Conservation (phyloP, 2,113 vertebrate genomes). For the Lagopus leucura region DNA sequence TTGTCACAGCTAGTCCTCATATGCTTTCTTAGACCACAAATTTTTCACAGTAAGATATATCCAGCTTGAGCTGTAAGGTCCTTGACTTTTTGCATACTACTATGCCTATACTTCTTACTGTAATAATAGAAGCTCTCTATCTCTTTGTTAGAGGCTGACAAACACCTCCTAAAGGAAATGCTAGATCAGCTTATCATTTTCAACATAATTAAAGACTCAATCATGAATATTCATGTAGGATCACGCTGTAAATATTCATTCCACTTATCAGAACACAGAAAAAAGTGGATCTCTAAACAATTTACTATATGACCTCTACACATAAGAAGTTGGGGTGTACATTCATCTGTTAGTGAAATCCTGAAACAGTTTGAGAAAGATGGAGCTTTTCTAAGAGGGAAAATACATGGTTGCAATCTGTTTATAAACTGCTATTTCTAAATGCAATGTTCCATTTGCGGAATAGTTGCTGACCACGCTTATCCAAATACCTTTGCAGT, state of each 20-base stretch:
- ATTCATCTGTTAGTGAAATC: neutral
- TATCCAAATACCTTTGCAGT: constrained; percentile 20
- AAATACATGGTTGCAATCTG: neutral
- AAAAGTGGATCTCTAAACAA: neutral
- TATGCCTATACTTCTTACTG: neutral
- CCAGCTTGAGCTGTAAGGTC: neutral
- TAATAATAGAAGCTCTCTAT: neutral
- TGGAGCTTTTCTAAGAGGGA: neutral
- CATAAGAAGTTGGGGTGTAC: neutral
- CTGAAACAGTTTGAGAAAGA: neutral
- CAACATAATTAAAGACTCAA: neutral
- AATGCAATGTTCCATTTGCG: neutral
- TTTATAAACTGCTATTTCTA: neutral
- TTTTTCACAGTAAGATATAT: neutral
- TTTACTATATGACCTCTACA: neutral
- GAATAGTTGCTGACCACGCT: neutral
- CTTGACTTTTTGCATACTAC: neutral
- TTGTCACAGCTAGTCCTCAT: neutral
- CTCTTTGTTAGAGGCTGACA: constrained; percentile 1
- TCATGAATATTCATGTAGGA: constrained; percentile 20
- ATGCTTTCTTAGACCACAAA: neutral
- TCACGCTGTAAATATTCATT: neutral
- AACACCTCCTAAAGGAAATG: neutral
- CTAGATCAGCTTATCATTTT: neutral
- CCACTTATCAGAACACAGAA: neutral